These are phyloP conservation scores for Neodiprion fabricii DNA, from an alignment of 1,140 invertebrate genomes.

Conservation along the genomic window DNA sequence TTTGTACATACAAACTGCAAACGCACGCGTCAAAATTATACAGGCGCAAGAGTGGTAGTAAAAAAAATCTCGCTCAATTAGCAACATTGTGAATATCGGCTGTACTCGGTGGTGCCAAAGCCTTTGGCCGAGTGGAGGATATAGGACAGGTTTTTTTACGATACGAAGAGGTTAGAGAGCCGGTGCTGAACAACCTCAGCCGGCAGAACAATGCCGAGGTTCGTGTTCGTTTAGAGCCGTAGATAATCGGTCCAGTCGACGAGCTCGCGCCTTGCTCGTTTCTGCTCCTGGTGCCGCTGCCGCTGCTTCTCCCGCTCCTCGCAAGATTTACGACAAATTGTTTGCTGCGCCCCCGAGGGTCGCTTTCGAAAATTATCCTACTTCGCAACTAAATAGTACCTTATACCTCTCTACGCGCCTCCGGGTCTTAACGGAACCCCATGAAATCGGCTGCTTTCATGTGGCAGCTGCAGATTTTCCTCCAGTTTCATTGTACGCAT, in stretches of 20 bases:
- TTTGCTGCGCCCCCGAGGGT: constrained; percentile 49
- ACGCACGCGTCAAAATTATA: too few relatives aligned
- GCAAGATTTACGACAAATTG: constrained; percentile 51
- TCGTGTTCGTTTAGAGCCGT: constrained; percentile 6
- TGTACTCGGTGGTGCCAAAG: too few relatives aligned
- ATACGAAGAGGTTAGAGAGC: too few relatives aligned
- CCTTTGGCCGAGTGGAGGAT: too few relatives aligned
- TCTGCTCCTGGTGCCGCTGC: neutral
- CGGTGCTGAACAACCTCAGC: neutral
- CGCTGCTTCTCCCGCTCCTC: constrained; percentile 28
- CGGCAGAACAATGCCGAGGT: neutral
- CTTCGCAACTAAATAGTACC: constrained; percentile 42
- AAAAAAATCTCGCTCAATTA: neutral
- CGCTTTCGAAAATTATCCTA: constrained; percentile 43
- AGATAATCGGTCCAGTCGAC: constrained; percentile 5
- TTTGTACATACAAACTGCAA: neutral
- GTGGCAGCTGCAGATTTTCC: too few relatives aligned
- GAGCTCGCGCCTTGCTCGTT: neutral
- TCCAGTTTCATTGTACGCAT: too few relatives aligned
- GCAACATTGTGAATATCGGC: neutral
- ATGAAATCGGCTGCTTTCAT: too few relatives aligned
- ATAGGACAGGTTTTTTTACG: too few relatives aligned
- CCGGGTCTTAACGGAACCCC: too few relatives aligned
- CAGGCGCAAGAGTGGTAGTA: too few relatives aligned
- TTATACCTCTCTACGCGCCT: neutral